A percentile compares a stretch with the other conserved stretches of the same genome.
Evolutionary conservation across 2,888 invertebrate genomes (phyloP).

Genomic region (Argyresthia goedartella): DNA sequence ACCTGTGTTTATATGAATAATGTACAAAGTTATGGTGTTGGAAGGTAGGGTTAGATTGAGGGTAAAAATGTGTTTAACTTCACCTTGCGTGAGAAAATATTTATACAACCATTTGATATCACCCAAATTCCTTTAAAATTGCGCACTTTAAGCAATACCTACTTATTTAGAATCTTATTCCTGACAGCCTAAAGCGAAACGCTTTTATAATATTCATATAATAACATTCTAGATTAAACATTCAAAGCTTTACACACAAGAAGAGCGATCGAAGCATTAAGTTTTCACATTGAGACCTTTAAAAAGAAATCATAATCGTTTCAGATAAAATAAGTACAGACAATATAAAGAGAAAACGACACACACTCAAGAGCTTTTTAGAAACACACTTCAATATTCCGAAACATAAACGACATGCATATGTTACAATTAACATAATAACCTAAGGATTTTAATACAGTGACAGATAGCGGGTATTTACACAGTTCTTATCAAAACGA

Average conservation of each 20-base stretch:
- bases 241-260: constrained; percentile 51
- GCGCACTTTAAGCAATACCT: constrained; percentile 45
- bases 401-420: constrained; percentile 31
- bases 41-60: not conserved
- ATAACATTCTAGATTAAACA: constrained; percentile 43
- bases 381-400: constrained; percentile 17
- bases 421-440: constrained; percentile 9
- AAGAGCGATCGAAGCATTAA: too few species aligned
- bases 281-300: constrained; percentile 23
- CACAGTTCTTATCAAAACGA: constrained; percentile 13
- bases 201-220: not conserved
- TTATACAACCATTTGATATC: constrained; percentile 52
- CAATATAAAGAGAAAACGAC: constrained; percentile 53
- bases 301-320: constrained; percentile 29
- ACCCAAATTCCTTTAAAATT: constrained; percentile 63
- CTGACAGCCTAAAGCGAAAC: not conserved
- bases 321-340: constrained; percentile 23
- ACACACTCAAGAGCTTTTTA: constrained; percentile 42
- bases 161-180: constrained; percentile 18
- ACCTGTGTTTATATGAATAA: not conserved
- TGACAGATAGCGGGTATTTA: constrained; percentile 45
- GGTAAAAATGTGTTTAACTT: not conserved
- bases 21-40: not conserved
- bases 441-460: constrained; percentile 44
- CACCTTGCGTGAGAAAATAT: not conserved